phyloP scores from a whole-genome alignment of 2,797 vertebrate species.

The Anisognathus igniventris region DNA sequence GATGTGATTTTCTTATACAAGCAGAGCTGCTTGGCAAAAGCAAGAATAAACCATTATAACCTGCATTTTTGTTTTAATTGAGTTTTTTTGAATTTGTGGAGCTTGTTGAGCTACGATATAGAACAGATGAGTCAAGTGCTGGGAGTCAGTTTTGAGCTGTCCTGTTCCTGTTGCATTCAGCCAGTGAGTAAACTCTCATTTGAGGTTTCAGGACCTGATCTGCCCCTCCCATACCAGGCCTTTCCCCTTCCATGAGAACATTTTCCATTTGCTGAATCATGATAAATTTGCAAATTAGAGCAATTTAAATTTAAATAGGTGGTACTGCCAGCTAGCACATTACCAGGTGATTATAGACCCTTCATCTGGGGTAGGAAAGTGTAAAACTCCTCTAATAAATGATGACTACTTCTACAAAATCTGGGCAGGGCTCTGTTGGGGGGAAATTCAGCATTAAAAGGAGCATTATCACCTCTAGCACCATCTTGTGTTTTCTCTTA shows the following conservation, averaged over 20 bases:
- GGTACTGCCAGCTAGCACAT: neutral
- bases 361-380: neutral
- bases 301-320: neutral
- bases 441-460: neutral
- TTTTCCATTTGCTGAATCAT: neutral
- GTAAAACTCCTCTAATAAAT: neutral
- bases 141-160: neutral
- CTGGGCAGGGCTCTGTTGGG: neutral
- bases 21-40: neutral
- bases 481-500: slow-evolving; percentile 22
- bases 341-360: neutral
- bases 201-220: neutral
- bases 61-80: neutral
- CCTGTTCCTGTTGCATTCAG: neutral
- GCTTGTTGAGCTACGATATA: accelerated
- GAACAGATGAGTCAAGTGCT: neutral
- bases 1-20: neutral
- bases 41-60: neutral
- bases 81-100: neutral
- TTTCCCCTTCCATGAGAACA: neutral
- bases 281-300: neutral
- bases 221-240: neutral
- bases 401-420: neutral
- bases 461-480: neutral
- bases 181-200: neutral